phyloP scores from a whole-genome alignment of 2,888 invertebrate species.

The Apodemia duryi region DNA sequence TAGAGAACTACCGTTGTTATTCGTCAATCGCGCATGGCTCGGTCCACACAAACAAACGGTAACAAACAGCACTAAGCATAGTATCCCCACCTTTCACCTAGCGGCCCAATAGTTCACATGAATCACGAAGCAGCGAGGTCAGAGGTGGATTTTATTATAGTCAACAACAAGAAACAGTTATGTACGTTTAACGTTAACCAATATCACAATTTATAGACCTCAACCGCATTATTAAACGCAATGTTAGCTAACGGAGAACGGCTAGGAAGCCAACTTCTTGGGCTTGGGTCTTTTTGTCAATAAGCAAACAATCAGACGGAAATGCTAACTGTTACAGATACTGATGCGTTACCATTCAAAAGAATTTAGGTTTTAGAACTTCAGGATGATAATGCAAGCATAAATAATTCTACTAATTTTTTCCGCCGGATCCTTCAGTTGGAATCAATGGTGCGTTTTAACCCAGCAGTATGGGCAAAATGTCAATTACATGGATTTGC shows the following conservation, averaged over 20 bases:
- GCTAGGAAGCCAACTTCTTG: background rate
- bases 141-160: constrained; percentile 49
- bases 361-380: no score
- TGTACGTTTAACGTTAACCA: constrained; percentile 17
- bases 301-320: background rate
- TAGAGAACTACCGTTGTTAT: background rate
- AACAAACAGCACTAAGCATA: constrained; percentile 28
- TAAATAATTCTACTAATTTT: no score
- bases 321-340: no score
- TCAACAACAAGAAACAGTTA: constrained; percentile 26
- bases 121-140: constrained; percentile 53
- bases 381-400: no score
- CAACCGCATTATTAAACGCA: constrained; percentile 3
- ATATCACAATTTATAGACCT: constrained; percentile 11
- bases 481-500: no score
- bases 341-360: no score
- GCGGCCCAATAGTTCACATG: constrained; percentile 52
- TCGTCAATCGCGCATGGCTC: constrained; percentile 16
- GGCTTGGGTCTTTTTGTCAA: background rate
- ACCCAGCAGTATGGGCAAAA: no score
- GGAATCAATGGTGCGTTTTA: no score
- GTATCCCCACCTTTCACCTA: constrained; percentile 61
- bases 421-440: no score
- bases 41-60: constrained; percentile 20
- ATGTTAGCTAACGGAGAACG: background rate